Base-by-base conservation (phyloP, 2,797 vertebrate genomes). In the Megalops cyprinoides region DNA sequence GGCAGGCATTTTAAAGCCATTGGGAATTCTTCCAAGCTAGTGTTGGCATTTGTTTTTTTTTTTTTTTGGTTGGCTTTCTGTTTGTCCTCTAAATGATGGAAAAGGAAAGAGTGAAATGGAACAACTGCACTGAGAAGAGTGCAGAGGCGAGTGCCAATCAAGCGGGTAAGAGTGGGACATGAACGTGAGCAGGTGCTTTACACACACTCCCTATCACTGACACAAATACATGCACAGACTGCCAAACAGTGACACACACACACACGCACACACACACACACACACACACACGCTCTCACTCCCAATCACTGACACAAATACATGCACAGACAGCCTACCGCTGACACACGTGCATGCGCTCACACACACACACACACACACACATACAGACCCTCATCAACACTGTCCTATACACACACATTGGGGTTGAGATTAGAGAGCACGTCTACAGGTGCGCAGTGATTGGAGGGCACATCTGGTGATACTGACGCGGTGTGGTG, bases 61-160 rank as follows among this genome's bases (percentile, higher is more conserved):
- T 20, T 4, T 55, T 28, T 48, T 49, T 25, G n/a, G 34, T 20
- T 51, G 28, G 10, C 20, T 48, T 76, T 12, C 18, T 23, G 12
- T 81, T 80, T 39, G 79, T 81, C 73, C 79, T 65, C 71, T 75
- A 73, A 76, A 76, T 46, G 46, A n/a, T 65, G 62, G 42, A 65
- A 46, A 46, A 53, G 42, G 65, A 9, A 0, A 23, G 44, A 71
- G 23, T 49, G 71, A 48, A 46, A 74, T 48, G 10, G 65, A 42
- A 42, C 9, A 23, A 46, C 23, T 74, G 71, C 42, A 25, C 12
- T 74, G 9, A 55, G 31, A 49, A 42, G 31, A 46, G 67, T 60
- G 79, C 37, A 69, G 76, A 8, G 10, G 28, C 14, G 58, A 23
- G n/a, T 15, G 58, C 14, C 58, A 77, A 51, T 58, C 53, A 77